Base-by-base conservation (phyloP, 2,888 invertebrate species). In the Branchellion lobata region DNA sequence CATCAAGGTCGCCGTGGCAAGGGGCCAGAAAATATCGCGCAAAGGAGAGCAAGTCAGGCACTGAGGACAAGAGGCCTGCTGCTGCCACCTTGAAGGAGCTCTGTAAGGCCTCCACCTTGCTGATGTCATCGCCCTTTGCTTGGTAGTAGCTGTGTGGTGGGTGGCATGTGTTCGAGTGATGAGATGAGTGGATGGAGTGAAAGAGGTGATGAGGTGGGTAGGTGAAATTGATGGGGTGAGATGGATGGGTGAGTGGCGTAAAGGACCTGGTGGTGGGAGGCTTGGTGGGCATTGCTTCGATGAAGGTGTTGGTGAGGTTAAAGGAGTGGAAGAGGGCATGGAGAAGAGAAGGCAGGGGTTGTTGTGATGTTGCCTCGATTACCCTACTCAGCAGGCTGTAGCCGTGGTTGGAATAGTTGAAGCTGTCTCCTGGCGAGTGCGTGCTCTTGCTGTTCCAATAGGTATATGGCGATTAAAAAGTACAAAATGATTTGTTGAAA, bases 1-100 rank as follows among this genome's bases (percentile, higher is more conserved):
- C 24, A 65, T n/a, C 65, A 29, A 3, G 5, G 40, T 21, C 29
- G 8, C 65, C 65, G n/a, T 21, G 65, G 5, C 29, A 65, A 21
- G 8, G 21, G 29, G 8, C 5, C 5, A 65, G 3, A n/a, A 65
- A 11, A n/a, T 5, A 86, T 83, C 90, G 89, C 1, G 89, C 90
- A 84, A 91, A 90, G 75, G 86, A 86, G 0, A 89, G 82, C 73
- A 90, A 84, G 84, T 91, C 90, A 1, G 84, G 84, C 34, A 88
- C 89, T 31, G 87, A 90, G 0, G 91, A 91, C 21, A 90, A 83
- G 33, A 91, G 85, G 0, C 91, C 91, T 29, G 91, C 91, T 3
- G 90, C 91, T 11, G 90, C 90, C 89, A 89, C 90, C 85, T 91
- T 91, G 85, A 89, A 90, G 0, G 90, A 90, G 82, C 89, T 88